These are phyloP conservation scores for Spermophilus dauricus DNA, from an alignment of 2,113 vertebrate species.

Conservation along the genomic window DNA sequence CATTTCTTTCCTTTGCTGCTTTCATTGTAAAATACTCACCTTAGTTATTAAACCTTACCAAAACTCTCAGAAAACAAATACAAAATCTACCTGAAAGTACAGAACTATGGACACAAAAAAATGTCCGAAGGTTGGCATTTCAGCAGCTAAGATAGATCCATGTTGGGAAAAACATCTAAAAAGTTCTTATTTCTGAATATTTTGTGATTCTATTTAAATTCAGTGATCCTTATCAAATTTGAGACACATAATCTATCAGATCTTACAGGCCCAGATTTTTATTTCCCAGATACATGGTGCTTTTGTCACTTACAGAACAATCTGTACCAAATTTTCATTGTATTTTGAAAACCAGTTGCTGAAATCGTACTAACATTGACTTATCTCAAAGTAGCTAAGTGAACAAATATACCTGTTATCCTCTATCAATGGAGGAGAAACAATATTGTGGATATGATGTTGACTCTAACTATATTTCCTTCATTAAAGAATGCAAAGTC, in stretches of 20 bases:
- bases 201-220: conserved; percentile 20
- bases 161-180: conserved; percentile 27
- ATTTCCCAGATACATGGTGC: neutral
- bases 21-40: conserved; percentile 51
- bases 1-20: neutral
- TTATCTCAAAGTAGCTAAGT: conserved; percentile 59
- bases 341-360: conserved; percentile 32
- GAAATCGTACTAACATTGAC: neutral
- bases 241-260: conserved; percentile 37
- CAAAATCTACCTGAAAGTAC: conserved; percentile 31
- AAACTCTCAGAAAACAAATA: conserved; percentile 18
- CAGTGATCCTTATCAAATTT: neutral
- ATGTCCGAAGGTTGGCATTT: conserved; percentile 15
- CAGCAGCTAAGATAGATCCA: neutral
- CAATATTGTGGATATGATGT: conserved; percentile 37
- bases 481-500: conserved; percentile 58
- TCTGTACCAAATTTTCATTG: conserved; percentile 12
- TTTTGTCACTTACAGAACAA: conserved; percentile 19
- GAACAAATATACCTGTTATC: conserved; percentile 39
- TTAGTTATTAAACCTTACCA: conserved; percentile 42
- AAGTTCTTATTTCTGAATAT: conserved; percentile 18
- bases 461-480: conserved; percentile 56
- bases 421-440: neutral
- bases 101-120: conserved; percentile 41
- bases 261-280: neutral